Conservation (phyloP, 2,797 vertebrate species). For the Intellagama lesueurii region DNA sequence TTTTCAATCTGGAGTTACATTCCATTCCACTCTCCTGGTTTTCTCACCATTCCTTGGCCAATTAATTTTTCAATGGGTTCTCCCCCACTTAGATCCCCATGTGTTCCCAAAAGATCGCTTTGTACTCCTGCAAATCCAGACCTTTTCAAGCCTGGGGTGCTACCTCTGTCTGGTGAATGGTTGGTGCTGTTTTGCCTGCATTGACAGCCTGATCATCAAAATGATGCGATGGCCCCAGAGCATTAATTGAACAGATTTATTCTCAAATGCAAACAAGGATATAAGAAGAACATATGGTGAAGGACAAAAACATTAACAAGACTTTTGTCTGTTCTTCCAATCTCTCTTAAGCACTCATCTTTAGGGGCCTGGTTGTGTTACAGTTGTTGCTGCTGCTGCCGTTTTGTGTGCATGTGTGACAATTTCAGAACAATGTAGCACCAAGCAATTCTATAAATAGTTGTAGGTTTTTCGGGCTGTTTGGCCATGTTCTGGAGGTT, state of each 20-base stretch:
- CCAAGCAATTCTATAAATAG: neutral
- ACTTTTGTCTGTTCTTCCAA: neutral
- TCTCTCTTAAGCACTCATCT: neutral
- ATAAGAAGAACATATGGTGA: neutral
- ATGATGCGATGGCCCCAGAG: neutral
- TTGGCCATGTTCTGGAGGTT: too few relatives aligned
- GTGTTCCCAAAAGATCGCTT: neutral
- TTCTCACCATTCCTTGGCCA: too few relatives aligned
- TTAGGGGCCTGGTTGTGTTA: neutral
- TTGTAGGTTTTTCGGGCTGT: too few relatives aligned
- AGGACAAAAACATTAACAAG: neutral
- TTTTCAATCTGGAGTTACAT: too few relatives aligned
- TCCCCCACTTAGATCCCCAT: too few relatives aligned
- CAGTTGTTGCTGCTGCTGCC: neutral
- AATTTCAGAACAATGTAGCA: neutral
- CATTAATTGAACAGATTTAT: neutral
- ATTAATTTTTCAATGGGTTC: too few relatives aligned
- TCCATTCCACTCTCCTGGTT: too few relatives aligned
- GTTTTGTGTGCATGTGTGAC: neutral
- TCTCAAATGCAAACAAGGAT: neutral
- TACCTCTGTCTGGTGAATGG: neutral
- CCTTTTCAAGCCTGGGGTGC: neutral
- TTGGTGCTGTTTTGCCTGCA: neutral
- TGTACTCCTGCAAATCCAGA: neutral
- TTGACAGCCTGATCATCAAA: neutral